Percentiles rank a stretch among this genome's conserved stretches.
phyloP scores from a whole-genome alignment of 1,140 invertebrate species.

The Fopius arisanus region DNA sequence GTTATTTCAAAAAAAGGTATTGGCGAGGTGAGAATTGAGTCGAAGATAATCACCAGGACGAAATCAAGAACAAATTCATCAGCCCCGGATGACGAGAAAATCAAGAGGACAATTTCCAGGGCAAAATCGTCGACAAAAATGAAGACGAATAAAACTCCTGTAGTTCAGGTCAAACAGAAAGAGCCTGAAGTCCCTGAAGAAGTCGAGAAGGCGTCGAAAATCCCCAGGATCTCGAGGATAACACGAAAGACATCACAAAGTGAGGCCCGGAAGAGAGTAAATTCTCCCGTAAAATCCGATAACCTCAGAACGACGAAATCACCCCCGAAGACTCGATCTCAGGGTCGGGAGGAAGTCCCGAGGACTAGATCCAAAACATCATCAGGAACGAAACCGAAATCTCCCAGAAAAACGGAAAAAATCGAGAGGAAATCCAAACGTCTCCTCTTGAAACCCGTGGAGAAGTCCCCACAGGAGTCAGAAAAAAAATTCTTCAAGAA shows the following conservation, averaged over 20 bases:
- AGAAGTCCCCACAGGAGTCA: not conserved
- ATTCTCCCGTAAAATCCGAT: not conserved
- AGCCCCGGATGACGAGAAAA: not conserved
- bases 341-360: not conserved
- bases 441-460: not conserved
- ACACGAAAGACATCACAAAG: not conserved
- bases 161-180: not conserved
- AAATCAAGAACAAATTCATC: not conserved
- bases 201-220: no score
- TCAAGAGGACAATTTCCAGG: not conserved
- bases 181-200: not conserved
- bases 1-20: slow-evolving; percentile 1
- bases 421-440: not conserved
- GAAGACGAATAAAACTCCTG: not conserved
- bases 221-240: no score
- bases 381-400: not conserved
- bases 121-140: not conserved
- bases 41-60: slow-evolving; percentile 5
- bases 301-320: not conserved
- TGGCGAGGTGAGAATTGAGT: slow-evolving; percentile 23
- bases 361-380: not conserved
- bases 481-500: slow-evolving; percentile 32
- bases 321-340: not conserved
- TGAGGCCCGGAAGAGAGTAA: not conserved
- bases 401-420: not conserved